Base-by-base conservation (phyloP, 2,888 invertebrate genomes). In the Megalurothrips usitatus region DNA sequence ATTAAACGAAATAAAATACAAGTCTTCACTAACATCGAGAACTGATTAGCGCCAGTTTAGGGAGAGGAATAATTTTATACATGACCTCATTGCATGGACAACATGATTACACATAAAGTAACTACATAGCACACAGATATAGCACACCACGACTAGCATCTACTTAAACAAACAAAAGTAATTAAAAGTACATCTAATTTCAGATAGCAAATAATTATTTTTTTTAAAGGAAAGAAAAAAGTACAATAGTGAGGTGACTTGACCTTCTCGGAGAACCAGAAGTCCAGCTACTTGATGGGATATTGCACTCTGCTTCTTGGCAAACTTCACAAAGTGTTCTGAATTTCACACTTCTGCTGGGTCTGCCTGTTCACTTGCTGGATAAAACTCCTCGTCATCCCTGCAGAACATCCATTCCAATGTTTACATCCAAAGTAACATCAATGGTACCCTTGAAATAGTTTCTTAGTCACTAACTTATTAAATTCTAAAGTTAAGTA, bases 301-400 rank as follows among this genome's bases (percentile, higher is more conserved):
- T 19, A 58, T 6, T 14, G 11, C 14, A 14, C 58, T 6, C 14
- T 17, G 14, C 14, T 6, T 6, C 2, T 43, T 43, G 34, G 34
- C 34, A 43, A 43, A 43, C 34, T 43, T 43, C 34, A 43, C 34
- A 43, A 43, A 43, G 34, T 43, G 34, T 2, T 43, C 6, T 58
- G 58, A n/a, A 58, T 58, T 58, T 23, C 23, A 75, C 4, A 75
- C 68, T 26, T 26, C 68, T 26, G 68, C 68, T 26, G 12, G 23
- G 12, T 26, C 23, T 26, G 68, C 68, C 68, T 26, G 23, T 75
- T 75, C 68, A 23, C 26, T 11, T 23, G 68, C 68, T 11, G 68
- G 68, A 26, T 75, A 75, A 75, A 75, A 75, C 68, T 75, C 68
- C 10, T 75, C 68, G 9, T 75, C 68, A 26, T 75, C 68, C 68